Base-by-base conservation (phyloP, 2,888 invertebrate genomes). In the Spilosoma lubricipeda region DNA sequence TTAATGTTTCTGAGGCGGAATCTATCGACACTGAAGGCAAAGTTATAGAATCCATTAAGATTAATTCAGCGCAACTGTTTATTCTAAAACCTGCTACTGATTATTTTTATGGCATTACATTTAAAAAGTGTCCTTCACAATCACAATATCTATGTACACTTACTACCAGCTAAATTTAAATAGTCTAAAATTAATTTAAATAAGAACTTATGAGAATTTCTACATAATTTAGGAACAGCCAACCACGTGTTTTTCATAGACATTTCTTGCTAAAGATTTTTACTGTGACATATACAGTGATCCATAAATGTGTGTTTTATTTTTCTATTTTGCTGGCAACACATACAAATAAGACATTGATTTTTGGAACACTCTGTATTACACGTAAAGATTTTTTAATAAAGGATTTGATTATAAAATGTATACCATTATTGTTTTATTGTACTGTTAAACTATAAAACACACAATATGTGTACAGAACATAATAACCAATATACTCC, bases 211-310 rank as follows among this genome's bases (percentile, higher is more conserved):
- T n/a, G 42, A 67, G 75, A 69, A 59, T 52, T 42, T 71, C 42
- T 52, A 63, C 2, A 39, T 67, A 72, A 73, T 75, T 74, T 83
- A 81, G 82, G 82, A 82, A 83, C 82, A 76, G 72, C 63, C 30
- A 30, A 82, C 39, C 73, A 79, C 65, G 39, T 42, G 52, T 13
- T 73, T 70, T 73, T 20, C 4, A 74, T 36, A 59, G 71, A 64
- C 48, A 75, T 74, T 74, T 75, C 39, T 45, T 36, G 59, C 36
- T 74, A 69, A 23, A 59, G 45, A 20, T 15, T 45, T 33, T 68
- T 66, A 45, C 23, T 39, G 8, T 65, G 3, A 65, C 11, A 23
- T 36, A 23, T 2, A 64, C 13, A 20, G 27, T 23, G 3, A 20
- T 20, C 30, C 33, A 64, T 33, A 64, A 64, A 59, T 33, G 33